Evolutionary conservation across 2,797 vertebrate species (phyloP).

Genomic region (Gymnoscopelus braueri): DNA sequence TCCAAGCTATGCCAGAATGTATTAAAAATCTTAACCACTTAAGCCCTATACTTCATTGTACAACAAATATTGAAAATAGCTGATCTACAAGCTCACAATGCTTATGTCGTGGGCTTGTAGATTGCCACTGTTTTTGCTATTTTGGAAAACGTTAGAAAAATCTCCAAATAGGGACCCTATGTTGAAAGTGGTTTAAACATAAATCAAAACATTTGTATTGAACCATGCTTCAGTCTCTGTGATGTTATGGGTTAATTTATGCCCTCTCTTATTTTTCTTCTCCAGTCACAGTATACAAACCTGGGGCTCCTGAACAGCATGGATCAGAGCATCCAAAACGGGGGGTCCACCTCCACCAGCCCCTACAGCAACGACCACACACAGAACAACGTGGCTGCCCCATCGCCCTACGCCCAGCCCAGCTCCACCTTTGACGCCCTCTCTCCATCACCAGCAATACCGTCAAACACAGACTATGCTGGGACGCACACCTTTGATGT

Average conservation of each 20-base stretch:
- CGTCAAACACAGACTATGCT: constrained; percentile 99
- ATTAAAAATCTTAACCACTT: too few relatives aligned
- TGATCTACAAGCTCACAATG: too few relatives aligned
- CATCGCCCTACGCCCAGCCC: constrained; percentile 96
- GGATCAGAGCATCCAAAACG: constrained; percentile 97
- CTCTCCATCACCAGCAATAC: constrained; percentile 97
- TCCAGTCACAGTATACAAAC: constrained; percentile 92
- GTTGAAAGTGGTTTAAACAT: background rate
- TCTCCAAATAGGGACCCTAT: too few relatives aligned
- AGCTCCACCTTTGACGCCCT: constrained; percentile 98
- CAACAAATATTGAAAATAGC: too few relatives aligned
- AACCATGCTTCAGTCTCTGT: too few relatives aligned
- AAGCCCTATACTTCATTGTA: too few relatives aligned
- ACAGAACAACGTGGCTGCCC: constrained; percentile 94
- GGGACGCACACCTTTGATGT: constrained; percentile 98
- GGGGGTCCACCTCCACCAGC: constrained; percentile 96
- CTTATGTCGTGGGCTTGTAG: too few relatives aligned
- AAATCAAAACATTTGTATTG: constrained; percentile 23
- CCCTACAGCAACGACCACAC: constrained; percentile 96
- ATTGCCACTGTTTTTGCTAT: too few relatives aligned
- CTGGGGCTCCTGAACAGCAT: constrained; percentile 98
- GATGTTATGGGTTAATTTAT: too few relatives aligned
- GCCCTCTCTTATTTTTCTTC: constrained; percentile 18
- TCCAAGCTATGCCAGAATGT: too few relatives aligned
- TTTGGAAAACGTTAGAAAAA: too few relatives aligned